Evolutionary conservation across 2,797 vertebrate species (phyloP).

Genomic region (Meda fulgida): DNA sequence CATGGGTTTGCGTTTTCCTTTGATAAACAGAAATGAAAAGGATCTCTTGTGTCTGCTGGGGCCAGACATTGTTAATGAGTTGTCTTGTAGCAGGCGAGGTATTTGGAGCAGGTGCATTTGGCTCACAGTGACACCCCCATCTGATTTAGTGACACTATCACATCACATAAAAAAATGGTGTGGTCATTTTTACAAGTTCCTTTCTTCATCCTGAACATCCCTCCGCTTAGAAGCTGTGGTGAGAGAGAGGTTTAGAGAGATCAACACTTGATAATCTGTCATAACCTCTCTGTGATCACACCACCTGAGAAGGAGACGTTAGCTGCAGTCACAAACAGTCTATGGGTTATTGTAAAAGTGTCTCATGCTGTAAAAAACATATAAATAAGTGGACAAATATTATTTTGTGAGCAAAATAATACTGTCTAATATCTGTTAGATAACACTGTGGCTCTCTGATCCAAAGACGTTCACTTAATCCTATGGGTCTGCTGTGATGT

Average conservation of each 20-base stretch:
- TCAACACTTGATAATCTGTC: conserved; percentile 44
- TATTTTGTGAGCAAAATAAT: not conserved
- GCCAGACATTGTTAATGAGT: conserved; percentile 56
- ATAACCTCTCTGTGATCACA: conserved; percentile 18
- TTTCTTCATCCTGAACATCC: conserved; percentile 11
- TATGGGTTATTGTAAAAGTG: not conserved
- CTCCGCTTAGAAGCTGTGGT: conserved; percentile 26
- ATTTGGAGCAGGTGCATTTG: conserved; percentile 42
- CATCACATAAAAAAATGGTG: not conserved
- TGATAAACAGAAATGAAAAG: conserved; percentile 75
- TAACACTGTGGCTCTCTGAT: not conserved
- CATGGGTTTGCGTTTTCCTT: conserved; percentile 71
- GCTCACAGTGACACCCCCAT: conserved; percentile 22
- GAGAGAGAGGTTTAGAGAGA: conserved; percentile 33
- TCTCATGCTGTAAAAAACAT: not conserved
- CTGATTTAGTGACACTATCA: conserved; percentile 11
- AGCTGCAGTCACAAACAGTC: not conserved
- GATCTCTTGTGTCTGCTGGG: conserved; percentile 72
- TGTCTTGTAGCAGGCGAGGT: conserved; percentile 53
- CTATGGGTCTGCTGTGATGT: conserved; percentile 51
- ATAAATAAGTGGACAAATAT: not conserved
- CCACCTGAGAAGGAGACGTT: conserved; percentile 9
- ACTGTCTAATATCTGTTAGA: not conserved
- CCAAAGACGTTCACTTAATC: conserved; percentile 60
- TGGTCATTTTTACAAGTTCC: conserved; percentile 22